A percentile compares a stretch with the other conserved stretches of the same genome.
Evolutionary conservation across 2,113 vertebrate species (phyloP).

Genomic region (Alaudala cheleensis): DNA sequence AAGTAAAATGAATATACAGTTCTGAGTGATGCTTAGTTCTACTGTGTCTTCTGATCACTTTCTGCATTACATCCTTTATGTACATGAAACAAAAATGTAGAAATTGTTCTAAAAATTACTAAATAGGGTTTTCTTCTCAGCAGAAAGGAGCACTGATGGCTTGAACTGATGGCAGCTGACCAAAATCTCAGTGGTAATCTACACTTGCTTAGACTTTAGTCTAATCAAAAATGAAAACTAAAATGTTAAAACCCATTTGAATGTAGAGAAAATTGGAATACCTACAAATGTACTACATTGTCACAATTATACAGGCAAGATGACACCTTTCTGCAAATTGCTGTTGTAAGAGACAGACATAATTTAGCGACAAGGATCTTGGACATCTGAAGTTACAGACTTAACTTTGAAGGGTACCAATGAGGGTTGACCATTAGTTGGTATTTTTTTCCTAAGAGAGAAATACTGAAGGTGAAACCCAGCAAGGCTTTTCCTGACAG

Average conservation of each 20-base stretch:
- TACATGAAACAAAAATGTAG: neutral
- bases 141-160: neutral
- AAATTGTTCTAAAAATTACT: slow-evolving; percentile 17
- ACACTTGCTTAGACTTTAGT: neutral
- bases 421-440: neutral
- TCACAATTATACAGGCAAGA: neutral
- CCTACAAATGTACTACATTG: neutral
- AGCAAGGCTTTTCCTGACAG: neutral
- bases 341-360: neutral
- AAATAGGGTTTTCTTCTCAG: neutral
- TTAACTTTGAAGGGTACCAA: neutral
- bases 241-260: slow-evolving; percentile 34
- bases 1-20: neutral
- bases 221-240: slow-evolving; percentile 45
- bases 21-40: neutral
- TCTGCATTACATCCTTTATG: neutral
- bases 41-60: neutral
- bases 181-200: slow-evolving; percentile 20
- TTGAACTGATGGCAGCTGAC: slow-evolving; percentile 20
- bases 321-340: neutral
- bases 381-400: neutral
- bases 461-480: neutral
- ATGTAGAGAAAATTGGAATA: slow-evolving; percentile 1
- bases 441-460: neutral
- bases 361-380: neutral